Percentiles rank a stretch among this genome's conserved stretches.
Conservation (phyloP, 2,113 vertebrate genomes). For the Calyptommatus sinebrachiatus region DNA sequence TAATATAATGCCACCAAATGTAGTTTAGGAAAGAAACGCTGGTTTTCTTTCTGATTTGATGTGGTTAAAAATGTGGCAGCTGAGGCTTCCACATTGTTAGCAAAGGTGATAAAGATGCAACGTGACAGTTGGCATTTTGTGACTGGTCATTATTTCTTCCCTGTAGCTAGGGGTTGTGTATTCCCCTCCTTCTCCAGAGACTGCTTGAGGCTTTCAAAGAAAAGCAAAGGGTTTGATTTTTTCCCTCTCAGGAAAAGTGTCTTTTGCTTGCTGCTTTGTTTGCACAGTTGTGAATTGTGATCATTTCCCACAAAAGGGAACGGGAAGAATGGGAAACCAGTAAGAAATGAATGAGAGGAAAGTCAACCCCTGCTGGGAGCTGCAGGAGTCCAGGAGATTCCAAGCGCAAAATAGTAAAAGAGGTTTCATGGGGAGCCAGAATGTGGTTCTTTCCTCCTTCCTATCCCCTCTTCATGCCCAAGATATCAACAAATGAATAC, state of each 20-base stretch:
- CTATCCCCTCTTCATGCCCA: not conserved
- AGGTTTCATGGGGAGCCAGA: not conserved
- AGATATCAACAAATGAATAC: not conserved
- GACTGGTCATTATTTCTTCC: not conserved
- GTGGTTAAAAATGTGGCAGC: not conserved
- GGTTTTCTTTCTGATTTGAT: not conserved
- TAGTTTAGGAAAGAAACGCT: not conserved
- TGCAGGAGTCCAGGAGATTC: not conserved
- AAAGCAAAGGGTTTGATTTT: too few species aligned
- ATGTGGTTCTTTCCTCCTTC: not conserved
- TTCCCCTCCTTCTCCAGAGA: not conserved
- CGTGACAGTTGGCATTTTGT: not conserved
- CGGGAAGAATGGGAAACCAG: not conserved
- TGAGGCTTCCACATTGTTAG: not conserved
- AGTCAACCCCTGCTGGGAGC: not conserved
- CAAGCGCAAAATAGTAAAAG: not conserved
- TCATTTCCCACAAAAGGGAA: not conserved
- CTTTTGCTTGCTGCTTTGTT: not conserved
- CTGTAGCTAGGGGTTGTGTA: not conserved
- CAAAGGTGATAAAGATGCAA: not conserved
- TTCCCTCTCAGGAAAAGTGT: not conserved
- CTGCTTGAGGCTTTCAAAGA: not conserved
- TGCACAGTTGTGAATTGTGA: not conserved
- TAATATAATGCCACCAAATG: not conserved
- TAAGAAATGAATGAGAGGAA: conserved; percentile 3